Percentiles rank a stretch among this genome's conserved stretches.
Evolutionary conservation across 1,140 invertebrate genomes (phyloP).

Genomic region (Drosophila subobscura): DNA sequence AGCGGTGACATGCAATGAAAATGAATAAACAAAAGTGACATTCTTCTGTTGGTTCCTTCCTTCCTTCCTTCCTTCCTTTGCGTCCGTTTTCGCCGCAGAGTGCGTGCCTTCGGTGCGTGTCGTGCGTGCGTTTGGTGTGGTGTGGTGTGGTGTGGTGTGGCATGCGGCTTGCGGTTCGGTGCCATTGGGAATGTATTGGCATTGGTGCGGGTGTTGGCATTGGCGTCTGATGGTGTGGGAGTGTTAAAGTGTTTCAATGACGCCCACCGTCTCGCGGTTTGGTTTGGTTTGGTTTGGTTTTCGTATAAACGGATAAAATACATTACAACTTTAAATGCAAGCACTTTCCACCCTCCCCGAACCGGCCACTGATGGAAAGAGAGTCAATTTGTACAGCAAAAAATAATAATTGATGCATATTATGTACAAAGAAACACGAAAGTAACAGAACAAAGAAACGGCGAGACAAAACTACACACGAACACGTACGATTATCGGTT

Average conservation of each 20-base stretch:
- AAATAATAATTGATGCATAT: conserved; percentile 19
- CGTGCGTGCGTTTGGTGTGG: conserved; percentile 42
- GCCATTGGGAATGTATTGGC: not conserved
- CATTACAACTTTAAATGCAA: conserved; percentile 37
- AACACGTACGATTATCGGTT: not conserved
- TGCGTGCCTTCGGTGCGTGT: conserved; percentile 51
- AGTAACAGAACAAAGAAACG: conserved; percentile 16
- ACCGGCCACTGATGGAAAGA: not conserved
- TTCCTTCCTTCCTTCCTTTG: not conserved
- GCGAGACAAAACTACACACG: no score
- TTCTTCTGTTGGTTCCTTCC: conserved; percentile 36
- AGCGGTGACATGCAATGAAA: conserved; percentile 39
- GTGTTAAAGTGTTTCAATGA: not conserved
- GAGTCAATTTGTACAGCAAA: conserved; percentile 23
- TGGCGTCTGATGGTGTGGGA: not conserved
- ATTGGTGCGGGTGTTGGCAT: conserved; percentile 5
- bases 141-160: conserved; percentile 1
- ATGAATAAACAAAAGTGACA: conserved; percentile 53
- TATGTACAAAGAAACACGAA: conserved; percentile 6
- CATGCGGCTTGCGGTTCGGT: no score
- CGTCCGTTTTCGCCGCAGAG: conserved; percentile 14
- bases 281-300: not conserved
- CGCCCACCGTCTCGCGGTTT: no score
- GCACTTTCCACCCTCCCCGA: conserved; percentile 1
- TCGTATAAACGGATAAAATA: conserved; percentile 35